Evolutionary conservation across 2,888 invertebrate genomes (phyloP).

Genomic region (Harpagoxenus sublaevis): DNA sequence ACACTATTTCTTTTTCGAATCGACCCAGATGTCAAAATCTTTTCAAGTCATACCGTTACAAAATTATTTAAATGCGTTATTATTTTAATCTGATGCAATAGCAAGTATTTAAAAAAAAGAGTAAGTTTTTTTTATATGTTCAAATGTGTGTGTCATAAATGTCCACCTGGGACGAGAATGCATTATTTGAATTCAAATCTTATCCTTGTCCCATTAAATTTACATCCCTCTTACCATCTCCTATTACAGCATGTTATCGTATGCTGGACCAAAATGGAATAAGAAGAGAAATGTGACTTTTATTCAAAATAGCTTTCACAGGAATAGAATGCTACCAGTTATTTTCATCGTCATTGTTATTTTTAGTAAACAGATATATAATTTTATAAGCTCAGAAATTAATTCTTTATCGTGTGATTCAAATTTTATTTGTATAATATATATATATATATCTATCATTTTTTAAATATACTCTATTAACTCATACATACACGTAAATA

Average conservation of each 20-base stretch:
- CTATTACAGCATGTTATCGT: constrained; percentile 35
- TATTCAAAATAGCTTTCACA: constrained; percentile 29
- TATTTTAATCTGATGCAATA: neutral
- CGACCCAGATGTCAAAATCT: constrained; percentile 56
- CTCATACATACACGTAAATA: neutral
- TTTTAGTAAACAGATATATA: constrained; percentile 8
- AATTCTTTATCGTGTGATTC: neutral
- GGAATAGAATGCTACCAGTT: constrained; percentile 15
- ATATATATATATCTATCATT: no score
- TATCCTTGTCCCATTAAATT: constrained; percentile 26
- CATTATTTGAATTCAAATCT: constrained; percentile 32
- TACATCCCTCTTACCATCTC: constrained; percentile 28
- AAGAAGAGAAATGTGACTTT: constrained; percentile 19
- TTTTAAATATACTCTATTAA: constrained; percentile 12
- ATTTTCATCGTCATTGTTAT: constrained; percentile 6
- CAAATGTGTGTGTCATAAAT: neutral
- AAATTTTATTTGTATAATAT: neutral
- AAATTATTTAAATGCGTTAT: constrained; percentile 31
- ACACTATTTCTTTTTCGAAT: constrained; percentile 40
- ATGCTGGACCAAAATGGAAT: constrained; percentile 24
- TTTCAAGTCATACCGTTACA: constrained; percentile 5
- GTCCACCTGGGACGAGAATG: neutral
- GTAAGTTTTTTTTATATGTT: neutral
- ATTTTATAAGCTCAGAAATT: neutral
- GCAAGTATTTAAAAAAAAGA: neutral